Base-by-base conservation (phyloP, 2,797 vertebrate genomes). In the Trachops cirrhosus region DNA sequence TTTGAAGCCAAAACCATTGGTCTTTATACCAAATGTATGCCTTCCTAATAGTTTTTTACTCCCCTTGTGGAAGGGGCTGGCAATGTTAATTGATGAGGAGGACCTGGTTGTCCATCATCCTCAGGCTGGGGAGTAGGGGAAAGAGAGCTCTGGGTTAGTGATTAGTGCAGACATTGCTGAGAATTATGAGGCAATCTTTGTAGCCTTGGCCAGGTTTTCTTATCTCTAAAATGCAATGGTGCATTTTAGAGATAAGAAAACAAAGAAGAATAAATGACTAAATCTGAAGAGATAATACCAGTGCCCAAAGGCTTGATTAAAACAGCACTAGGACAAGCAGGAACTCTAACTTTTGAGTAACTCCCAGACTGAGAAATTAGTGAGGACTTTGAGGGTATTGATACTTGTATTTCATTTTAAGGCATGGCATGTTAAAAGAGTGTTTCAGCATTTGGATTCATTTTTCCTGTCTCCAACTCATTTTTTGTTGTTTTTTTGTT, bases 261-360 rank as follows among this genome's bases (percentile, higher is more conserved):
- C 73, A 94, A 96, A 92, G 93, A 83, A 94, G 50, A 77, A 97
- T 93, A 97, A 97, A 95, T 73, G 91, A 80, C 91, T 96, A 97
- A 96, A 96, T 86, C 96, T 96, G 96, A 67, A 94, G 94, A 96
- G 97, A 98, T 96, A 98, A 96, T 44, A 93, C 97, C 96, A 84
- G 0, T 64, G 83, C 98, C 95, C 84, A 44, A 75, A 84, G 96
- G 96, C 78, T 97, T 97, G 97, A 96, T 94, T 97, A 86, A 94
- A 96, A 98, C 98, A 98, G 93, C 86, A 95, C 59, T 91, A 57
- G 95, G 91, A 44, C 62, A 74, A 93, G 73, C 48, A 86, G 67
- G 74, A 97, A 95, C 91, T 94, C 83, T 78, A 74, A 67, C 54
- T 95, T 94, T 97, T 90, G 54, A 86, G 86, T 57, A 97, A 94